These are phyloP conservation scores for Ceyx cyanopectus DNA, from an alignment of 2,113 vertebrate species.

Conservation along the genomic window DNA sequence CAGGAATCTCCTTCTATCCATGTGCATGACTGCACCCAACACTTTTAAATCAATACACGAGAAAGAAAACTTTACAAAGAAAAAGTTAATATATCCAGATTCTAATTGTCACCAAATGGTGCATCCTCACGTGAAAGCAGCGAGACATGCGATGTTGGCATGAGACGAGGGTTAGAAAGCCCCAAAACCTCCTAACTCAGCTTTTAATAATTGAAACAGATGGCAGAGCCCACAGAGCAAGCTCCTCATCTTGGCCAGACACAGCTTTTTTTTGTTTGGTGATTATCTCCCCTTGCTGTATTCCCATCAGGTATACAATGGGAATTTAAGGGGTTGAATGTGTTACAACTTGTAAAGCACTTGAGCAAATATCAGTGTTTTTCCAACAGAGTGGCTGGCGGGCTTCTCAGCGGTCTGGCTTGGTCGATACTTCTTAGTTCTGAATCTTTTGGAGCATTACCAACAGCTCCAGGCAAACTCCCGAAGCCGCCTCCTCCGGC, in stretches of 20 bases:
- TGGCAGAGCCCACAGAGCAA: not conserved
- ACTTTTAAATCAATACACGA: not conserved
- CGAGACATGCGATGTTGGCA: rapidly evolving
- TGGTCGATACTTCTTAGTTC: rapidly evolving
- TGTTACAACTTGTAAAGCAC: too few relatives aligned
- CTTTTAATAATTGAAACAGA: not conserved
- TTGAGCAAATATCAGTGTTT: rapidly evolving
- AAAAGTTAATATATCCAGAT: not conserved
- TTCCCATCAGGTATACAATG: too few relatives aligned
- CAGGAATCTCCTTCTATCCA: not conserved
- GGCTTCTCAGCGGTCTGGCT: not conserved
- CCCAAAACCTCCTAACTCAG: rapidly evolving
- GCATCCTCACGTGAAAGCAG: rapidly evolving
- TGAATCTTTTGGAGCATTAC: rapidly evolving
- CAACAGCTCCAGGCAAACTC: rapidly evolving
- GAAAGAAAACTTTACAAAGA: not conserved
- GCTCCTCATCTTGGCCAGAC: not conserved
- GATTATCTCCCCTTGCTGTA: rapidly evolving
- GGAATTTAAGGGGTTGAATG: rapidly evolving
- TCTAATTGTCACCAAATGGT: rapidly evolving
- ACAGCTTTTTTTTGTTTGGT: too few relatives aligned
- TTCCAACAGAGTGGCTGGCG: rapidly evolving
- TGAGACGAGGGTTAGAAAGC: not conserved
- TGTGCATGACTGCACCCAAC: rapidly evolving
- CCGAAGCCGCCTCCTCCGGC: not conserved